Evolutionary conservation across 2,113 vertebrate species (phyloP), one percentile per base, ranked within the genome.

Genomic region (Pseudonaja textilis): DNA sequence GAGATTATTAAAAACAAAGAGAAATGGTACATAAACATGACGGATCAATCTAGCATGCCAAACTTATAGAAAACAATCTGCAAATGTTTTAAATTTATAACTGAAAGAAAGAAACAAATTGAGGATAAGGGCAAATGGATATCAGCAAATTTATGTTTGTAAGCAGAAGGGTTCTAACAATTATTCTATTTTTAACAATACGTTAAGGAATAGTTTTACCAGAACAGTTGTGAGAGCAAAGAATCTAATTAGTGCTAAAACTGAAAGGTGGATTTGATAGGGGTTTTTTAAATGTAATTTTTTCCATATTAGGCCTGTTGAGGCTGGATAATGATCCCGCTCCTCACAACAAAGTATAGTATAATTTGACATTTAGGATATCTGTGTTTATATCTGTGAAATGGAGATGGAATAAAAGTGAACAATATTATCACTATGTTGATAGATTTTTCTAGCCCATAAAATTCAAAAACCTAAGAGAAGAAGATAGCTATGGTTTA

Each of bases 131-230:
- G 64, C 85, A 92, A 89, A 81, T 81, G 87, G 87, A 86, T 90
- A 90, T 64, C 92, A 90, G 85, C 92, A 85, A 90, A 90, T 90
- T 50, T 87, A 59, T n/a, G 4, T 61, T 86, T 93, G n/a, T 90
- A 85, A 93, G 56, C 81, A 90, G 92, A 93, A 64, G 56, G 56
- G 54, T 90, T 90, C 56, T 87, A 85, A 90, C 56, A 42, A 90
- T 85, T 52, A 52, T 90, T 93, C 92, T 90, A 90, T 90, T 93
- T 93, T 90, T 86, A 93, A 90, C 18, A 61, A 18, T 90, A 85
- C 90, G 54, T 81, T 55, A 59, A 92, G 89, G 25, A 87, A 93
- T 57, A 29, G 81, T 89, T 81, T 90, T 93, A 90, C 74, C 61
- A 87, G 81, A 90, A 90, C 92, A 93, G 92, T 89, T 90, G 92